Base-by-base conservation (phyloP, 2,888 invertebrate species). In the Macroteleia sp. region DNA sequence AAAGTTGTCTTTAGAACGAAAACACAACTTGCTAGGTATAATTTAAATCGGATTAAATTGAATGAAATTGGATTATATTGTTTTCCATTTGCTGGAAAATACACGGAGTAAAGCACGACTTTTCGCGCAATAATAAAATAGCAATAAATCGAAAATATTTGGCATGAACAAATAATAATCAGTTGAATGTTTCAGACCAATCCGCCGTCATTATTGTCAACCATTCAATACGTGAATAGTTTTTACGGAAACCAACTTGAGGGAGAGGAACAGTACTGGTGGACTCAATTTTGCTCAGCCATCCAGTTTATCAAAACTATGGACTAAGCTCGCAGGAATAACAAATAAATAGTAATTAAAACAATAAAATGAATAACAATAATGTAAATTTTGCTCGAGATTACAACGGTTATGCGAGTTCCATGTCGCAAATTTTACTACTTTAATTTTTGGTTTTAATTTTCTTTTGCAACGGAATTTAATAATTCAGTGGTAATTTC, bases 301-400 rank as follows among this genome's bases (percentile, higher is more conserved):
- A 97, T 99, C 59, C 98, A 98, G 92, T 98, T 97, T 93, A 98
- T 99, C 89, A 99, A 99, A 93, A 98, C 97, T 64, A 98, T 99
- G 98, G 97, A 97, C 92, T 97, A 56, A 61, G 3, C 5, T 32
- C 14, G 42, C 57, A 57, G 32, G 54, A 30, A 62, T 46, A 46
- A 50, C 12, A 52, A 20, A 16, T 16, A 20, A 44, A 28, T 19
- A 61, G 14, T 22, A 50, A 59, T 28, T 19, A 41, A 42, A 16
- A 28, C 14, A 16, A 44, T 14, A n/a, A 50, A 61, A 54, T 19
- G 25, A 41, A 52, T 39, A 61, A 54, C 39, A 74, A 57, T 34
- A 57, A 57, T 67, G 52, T 64, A 64, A 39, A 67, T 73, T 69
- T 46, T 56, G 22, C 19, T 59, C 59, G 61, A 61, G 46, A 73